These are phyloP conservation scores for Hermaeophaga mercurialis DNA, from an alignment of 2,888 invertebrate genomes.

Conservation along the genomic window DNA sequence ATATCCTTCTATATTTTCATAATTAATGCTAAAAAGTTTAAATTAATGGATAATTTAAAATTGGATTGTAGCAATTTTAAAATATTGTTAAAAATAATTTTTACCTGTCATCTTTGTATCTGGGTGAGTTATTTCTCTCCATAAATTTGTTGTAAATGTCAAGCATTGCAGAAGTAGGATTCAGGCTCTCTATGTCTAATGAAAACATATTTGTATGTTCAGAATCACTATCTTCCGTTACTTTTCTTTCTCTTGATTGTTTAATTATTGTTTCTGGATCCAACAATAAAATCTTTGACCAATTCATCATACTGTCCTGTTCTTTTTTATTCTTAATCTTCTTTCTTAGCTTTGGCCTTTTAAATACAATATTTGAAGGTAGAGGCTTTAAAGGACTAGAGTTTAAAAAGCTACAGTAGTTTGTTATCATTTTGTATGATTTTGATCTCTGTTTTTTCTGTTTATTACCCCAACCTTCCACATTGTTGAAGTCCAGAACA, in stretches of 20 bases:
- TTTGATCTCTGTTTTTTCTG: conserved; percentile 50
- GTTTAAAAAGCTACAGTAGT: conserved; percentile 27
- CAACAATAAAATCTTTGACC: conserved; percentile 68
- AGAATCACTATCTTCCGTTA: conserved; percentile 57
- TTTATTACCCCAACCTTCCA: conserved; percentile 55
- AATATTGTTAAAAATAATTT: conserved; percentile 20
- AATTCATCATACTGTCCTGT: conserved; percentile 62
- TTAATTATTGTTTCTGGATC: conserved; percentile 69
- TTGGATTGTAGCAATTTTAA: no score
- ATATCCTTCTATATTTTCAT: conserved; percentile 55
- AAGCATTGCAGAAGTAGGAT: conserved; percentile 76
- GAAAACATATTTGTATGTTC: conserved; percentile 53
- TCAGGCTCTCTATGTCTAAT: conserved; percentile 60
- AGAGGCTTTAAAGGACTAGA: conserved; percentile 47
- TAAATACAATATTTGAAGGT: conserved; percentile 63
- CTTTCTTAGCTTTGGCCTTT: conserved; percentile 59
- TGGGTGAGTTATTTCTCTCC: conserved; percentile 60
- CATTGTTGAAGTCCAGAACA: conserved; percentile 57
- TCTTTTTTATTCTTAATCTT: conserved; percentile 58
- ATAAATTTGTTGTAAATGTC: conserved; percentile 68
- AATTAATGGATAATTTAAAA: conserved; percentile 5
- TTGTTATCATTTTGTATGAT: conserved; percentile 18
- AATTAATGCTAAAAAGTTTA: conserved; percentile 33
- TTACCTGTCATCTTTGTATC: conserved; percentile 48
- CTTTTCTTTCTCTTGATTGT: conserved; percentile 56